Conservation (phyloP, 2,888 invertebrate species). For the Stenichneumon culpator region DNA sequence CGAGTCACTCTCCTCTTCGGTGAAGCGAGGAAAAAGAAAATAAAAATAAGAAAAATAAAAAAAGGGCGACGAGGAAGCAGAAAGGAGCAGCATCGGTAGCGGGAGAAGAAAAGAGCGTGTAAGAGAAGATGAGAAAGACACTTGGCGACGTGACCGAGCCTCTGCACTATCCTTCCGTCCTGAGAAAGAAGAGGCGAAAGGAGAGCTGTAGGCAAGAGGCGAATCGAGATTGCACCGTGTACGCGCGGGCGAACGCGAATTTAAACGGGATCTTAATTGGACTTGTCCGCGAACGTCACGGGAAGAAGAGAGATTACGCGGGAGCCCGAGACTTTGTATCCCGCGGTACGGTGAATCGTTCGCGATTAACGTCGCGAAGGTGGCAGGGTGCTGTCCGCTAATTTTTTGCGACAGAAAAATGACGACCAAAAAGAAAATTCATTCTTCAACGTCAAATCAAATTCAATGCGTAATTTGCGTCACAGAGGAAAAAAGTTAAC, state of each 20-base stretch:
- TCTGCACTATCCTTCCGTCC: slow-evolving; percentile 22
- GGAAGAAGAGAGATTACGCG: slow-evolving; percentile 31
- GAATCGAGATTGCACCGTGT: slow-evolving; percentile 61
- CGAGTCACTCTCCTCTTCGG: slow-evolving; percentile 57
- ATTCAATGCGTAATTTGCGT: not conserved
- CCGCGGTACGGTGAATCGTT: not conserved
- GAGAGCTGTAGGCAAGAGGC: slow-evolving; percentile 18
- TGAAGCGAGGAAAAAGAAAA: slow-evolving; percentile 5
- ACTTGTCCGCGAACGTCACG: slow-evolving; percentile 65
- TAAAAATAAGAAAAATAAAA: slow-evolving; percentile 9
- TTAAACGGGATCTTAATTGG: slow-evolving; percentile 69
- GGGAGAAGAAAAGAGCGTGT: slow-evolving; percentile 1
- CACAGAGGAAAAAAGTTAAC: not conserved
- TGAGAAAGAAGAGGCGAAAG: slow-evolving; percentile 30
- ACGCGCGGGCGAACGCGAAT: slow-evolving; percentile 62
- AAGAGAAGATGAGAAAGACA: slow-evolving; percentile 33
- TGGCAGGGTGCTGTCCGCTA: slow-evolving; percentile 13
- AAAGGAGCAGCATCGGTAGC: not conserved
- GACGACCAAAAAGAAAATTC: not conserved
- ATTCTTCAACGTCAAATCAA: not conserved
- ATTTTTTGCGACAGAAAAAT: slow-evolving; percentile 1
- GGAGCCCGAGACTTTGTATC: slow-evolving; percentile 17
- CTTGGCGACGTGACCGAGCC: slow-evolving; percentile 41
- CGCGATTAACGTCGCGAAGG: slow-evolving; percentile 14
- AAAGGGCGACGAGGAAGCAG: slow-evolving; percentile 13